These are phyloP conservation scores for Notolepis coatsorum DNA, from an alignment of 2,797 vertebrate species.

Conservation along the genomic window DNA sequence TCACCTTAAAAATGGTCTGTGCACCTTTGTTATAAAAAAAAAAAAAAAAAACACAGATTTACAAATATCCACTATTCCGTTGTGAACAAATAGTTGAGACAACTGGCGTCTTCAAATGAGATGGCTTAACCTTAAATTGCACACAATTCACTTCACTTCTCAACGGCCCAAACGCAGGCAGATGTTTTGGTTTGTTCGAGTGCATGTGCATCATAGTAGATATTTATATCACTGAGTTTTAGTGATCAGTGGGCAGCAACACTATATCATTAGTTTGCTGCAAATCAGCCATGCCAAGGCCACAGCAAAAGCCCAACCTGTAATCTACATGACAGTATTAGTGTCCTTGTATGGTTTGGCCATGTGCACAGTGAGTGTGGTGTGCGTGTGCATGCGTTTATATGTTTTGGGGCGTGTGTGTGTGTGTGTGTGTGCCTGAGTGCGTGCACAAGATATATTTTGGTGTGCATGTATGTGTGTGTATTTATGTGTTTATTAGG, in stretches of 20 bases:
- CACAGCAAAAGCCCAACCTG: slow-evolving; percentile 35
- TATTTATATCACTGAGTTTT: slow-evolving; percentile 31
- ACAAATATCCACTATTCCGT: too few species aligned
- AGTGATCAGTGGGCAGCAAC: slow-evolving; percentile 36
- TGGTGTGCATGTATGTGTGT: background rate
- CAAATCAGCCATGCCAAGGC: slow-evolving; percentile 19
- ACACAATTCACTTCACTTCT: slow-evolving; percentile 38
- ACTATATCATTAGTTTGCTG: slow-evolving; percentile 46
- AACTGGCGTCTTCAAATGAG: too few species aligned
- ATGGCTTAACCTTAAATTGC: slow-evolving; percentile 56
- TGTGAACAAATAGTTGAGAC: too few species aligned
- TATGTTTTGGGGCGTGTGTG: too few species aligned
- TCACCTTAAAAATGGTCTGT: too few species aligned
- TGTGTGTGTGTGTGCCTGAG: slow-evolving; percentile 3
- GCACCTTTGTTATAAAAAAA: too few species aligned
- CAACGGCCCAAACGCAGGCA: slow-evolving; percentile 16
- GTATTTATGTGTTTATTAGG: slow-evolving; percentile 28
- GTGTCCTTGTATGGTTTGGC: slow-evolving; percentile 23
- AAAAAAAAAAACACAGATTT: too few species aligned
- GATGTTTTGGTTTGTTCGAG: slow-evolving; percentile 13
- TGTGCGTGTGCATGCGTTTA: background rate
- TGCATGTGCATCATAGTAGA: slow-evolving; percentile 10
- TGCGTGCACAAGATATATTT: too few species aligned
- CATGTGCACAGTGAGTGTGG: background rate
- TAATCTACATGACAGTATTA: slow-evolving; percentile 42